Base-by-base conservation (phyloP, 2,113 vertebrate genomes). In the Hymenochirus boettgeri region DNA sequence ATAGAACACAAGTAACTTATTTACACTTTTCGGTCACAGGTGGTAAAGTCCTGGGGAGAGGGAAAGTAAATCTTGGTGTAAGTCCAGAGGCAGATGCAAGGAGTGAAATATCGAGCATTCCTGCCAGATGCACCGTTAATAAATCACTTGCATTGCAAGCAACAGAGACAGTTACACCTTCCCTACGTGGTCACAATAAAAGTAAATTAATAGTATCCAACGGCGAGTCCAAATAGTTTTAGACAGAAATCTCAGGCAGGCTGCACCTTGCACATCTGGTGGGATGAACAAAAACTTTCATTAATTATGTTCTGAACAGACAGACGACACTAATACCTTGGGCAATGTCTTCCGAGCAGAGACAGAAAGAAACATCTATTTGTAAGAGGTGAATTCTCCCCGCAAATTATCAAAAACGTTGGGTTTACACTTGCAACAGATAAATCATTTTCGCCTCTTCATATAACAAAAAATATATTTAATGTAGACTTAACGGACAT, bases 261-360 rank as follows among this genome's bases (percentile, higher is more conserved):
- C 13, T 7, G 39, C 39, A n/a, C n/a, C 17, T 5, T 42, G 39
- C 39, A 42, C 39, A 42, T 42, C 39, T 42, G 39, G 13, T 42
- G 39, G 39, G 39, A 42, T 7, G 39, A 42, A 17, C 11, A n/a
- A 13, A 42, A 42, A 5, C 5, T 15, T 42, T 42, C 39, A 42
- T 42, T 42, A 42, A 42, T 42, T 42, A 42, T 17, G n/a, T 42
- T 42, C 39, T 42, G 39, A 42, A 42, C 39, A 42, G n/a, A 42
- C 39, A 42, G 39, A 42, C 15, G 3, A 42, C 17, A 42, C 39
- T n/a, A 42, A 42, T 17, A 42, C 39, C 3, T 18, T 5, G 2
- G 39, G 39, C 39, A n/a, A n/a, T 18, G 15, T 42, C 2, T 42
- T n/a, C 39, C n/a, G 39, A 42, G 15, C 15, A 42, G 17, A 18